These are phyloP conservation scores for Artemia franciscana DNA, from an alignment of 1,140 invertebrate genomes.

Conservation along the genomic window DNA sequence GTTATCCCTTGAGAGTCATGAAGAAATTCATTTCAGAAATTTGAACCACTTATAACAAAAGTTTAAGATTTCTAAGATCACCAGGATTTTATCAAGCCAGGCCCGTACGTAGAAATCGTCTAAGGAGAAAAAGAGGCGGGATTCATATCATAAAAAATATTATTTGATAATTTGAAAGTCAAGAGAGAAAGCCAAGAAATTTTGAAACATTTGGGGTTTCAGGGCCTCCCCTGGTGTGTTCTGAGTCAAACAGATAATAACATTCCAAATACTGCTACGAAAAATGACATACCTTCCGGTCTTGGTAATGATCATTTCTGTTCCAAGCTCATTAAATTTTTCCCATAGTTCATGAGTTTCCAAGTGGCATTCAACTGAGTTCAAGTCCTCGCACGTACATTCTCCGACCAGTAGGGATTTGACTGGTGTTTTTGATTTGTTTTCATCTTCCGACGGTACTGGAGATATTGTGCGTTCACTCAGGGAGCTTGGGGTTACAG, in stretches of 20 bases:
- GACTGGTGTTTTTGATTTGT: not conserved
- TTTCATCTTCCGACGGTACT: not conserved
- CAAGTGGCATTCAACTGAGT: slow-evolving; percentile 19
- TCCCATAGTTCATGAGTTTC: slow-evolving; percentile 47
- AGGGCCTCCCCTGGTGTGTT: not conserved
- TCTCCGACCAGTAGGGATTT: slow-evolving; percentile 15
- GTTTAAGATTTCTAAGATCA: too few relatives aligned
- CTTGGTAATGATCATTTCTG: slow-evolving; percentile 3
- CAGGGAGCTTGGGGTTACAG: not conserved
- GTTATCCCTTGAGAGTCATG: too few relatives aligned
- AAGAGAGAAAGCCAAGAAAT: too few relatives aligned
- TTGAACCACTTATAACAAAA: too few relatives aligned
- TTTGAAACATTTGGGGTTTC: not conserved
- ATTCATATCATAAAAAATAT: too few relatives aligned
- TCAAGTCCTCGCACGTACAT: slow-evolving; percentile 29
- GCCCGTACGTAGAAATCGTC: too few relatives aligned
- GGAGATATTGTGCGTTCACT: not conserved
- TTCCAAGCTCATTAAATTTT: not conserved
- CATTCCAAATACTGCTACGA: not conserved
- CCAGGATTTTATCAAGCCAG: too few relatives aligned
- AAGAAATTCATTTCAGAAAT: too few relatives aligned
- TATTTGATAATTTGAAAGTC: too few relatives aligned
- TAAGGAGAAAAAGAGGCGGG: too few relatives aligned
- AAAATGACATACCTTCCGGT: slow-evolving; percentile 5
- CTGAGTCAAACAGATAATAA: not conserved